Evolutionary conservation across 2,113 vertebrate species (phyloP), one percentile per base, ranked within the genome.

Genomic region (Pteruthius melanotis): DNA sequence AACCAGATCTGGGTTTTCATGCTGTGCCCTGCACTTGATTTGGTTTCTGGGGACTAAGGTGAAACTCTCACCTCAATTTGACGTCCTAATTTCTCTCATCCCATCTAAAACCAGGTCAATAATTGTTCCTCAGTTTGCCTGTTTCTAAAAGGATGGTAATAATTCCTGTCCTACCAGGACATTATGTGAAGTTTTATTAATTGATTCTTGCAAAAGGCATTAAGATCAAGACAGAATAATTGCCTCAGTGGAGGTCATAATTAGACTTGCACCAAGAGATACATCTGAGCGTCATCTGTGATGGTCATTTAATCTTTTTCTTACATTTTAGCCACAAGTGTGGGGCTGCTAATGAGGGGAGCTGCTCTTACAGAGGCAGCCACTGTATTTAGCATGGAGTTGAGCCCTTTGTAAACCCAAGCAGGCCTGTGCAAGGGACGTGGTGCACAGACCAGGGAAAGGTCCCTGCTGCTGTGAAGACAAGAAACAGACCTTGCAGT

Each of bases 181-280:
- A 90, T 80, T 69, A 59, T 56, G 83, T 88, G 86, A 70, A 59
- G 60, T 50, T 89, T 95, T 94, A 95, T 93, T 95, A 97, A 96
- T 78, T 94, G 93, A 83, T 52, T 35, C 74, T 81, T 83, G 71
- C 45, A 86, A 79, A 96, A 95, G 66, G 50, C 88, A 90, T 69
- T 83, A 83, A 79, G 90, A 93, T 87, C 84, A 90, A 61, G 83
- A 54, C 64, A 93, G 83, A 89, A 31, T 90, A 95, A 94, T 92
- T 96, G 86, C 76, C 60, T 95, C 47, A 47, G 86, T n/a, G 88
- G 83, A 92, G 92, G 83, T 90, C 79, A 65, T 83, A 86, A 93
- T 95, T 83, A 96, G 83, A 74, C 57, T 71, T 6, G 71, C 66
- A 78, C 56, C 76, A 59, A 94, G 92, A 90, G 80, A 61, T 39